A percentile compares a stretch with the other conserved stretches of the same genome.
Conservation (phyloP, 2,888 invertebrate genomes). For the Melieria omissa region DNA sequence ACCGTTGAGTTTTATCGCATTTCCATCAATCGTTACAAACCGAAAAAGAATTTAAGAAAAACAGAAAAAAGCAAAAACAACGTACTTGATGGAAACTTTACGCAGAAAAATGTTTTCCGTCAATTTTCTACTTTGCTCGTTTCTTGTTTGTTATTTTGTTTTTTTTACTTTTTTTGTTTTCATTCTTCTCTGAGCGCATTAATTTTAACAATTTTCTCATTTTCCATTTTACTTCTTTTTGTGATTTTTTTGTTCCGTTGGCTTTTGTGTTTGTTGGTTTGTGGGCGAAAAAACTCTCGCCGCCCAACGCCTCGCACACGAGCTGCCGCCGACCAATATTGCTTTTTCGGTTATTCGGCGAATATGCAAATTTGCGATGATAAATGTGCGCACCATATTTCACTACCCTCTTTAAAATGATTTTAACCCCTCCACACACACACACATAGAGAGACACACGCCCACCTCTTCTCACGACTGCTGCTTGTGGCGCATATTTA, state of each 20-base stretch:
- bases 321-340: neutral
- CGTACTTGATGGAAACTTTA: neutral
- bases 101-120: no score
- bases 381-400: conserved; percentile 7
- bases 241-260: no score
- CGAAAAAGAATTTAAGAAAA: neutral
- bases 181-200: no score
- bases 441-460: neutral
- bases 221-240: no score
- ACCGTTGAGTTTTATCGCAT: neutral
- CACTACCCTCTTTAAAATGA: conserved; percentile 2
- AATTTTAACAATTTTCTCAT: no score
- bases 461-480: neutral
- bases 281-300: no score
- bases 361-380: conserved; percentile 17
- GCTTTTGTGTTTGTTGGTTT: no score
- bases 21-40: neutral
- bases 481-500: no score
- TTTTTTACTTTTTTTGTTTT: no score
- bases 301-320: neutral
- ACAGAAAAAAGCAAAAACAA: neutral
- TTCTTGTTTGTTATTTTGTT: no score
- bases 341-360: neutral
- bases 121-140: no score
- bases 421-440: neutral